Conservation (phyloP, 1,140 invertebrate genomes). For the Popillia japonica region DNA sequence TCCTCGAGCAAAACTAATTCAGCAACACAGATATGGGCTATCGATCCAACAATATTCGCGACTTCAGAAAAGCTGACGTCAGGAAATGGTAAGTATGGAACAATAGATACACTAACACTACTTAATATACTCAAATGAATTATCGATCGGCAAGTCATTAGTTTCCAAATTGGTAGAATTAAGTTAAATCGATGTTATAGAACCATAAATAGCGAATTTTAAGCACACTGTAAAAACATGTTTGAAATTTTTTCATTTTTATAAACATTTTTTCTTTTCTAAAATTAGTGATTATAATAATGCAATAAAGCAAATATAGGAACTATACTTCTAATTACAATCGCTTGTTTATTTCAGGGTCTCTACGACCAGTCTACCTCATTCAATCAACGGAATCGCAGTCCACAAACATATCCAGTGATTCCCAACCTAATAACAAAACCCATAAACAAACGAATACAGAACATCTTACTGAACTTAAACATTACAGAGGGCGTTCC, state of each 20-base stretch:
- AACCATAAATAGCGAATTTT: too few relatives aligned
- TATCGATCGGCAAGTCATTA: background rate
- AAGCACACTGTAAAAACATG: too few relatives aligned
- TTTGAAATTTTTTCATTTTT: too few relatives aligned
- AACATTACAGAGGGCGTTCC: conserved; percentile 44
- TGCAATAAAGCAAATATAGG: too few relatives aligned
- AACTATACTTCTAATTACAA: too few relatives aligned
- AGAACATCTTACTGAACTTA: background rate
- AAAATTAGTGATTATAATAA: too few relatives aligned
- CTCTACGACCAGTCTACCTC: conserved; percentile 53
- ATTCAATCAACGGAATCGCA: conserved; percentile 47
- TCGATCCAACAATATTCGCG: conserved; percentile 50
- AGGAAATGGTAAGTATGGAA: conserved; percentile 43
- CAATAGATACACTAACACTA: background rate
- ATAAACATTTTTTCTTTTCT: too few relatives aligned
- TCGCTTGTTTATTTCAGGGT: conserved; percentile 36
- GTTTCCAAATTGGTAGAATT: background rate
- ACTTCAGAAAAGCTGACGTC: conserved; percentile 42
- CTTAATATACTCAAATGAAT: conserved; percentile 2
- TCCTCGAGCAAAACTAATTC: conserved; percentile 12
- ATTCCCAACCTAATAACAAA: conserved; percentile 10
- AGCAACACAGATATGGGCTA: conserved; percentile 50
- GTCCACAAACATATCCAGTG: conserved; percentile 21
- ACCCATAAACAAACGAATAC: conserved; percentile 38
- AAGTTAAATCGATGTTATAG: too few relatives aligned